Conservation (phyloP, 1,140 invertebrate genomes). For the Drosophila tropicalis region DNA sequence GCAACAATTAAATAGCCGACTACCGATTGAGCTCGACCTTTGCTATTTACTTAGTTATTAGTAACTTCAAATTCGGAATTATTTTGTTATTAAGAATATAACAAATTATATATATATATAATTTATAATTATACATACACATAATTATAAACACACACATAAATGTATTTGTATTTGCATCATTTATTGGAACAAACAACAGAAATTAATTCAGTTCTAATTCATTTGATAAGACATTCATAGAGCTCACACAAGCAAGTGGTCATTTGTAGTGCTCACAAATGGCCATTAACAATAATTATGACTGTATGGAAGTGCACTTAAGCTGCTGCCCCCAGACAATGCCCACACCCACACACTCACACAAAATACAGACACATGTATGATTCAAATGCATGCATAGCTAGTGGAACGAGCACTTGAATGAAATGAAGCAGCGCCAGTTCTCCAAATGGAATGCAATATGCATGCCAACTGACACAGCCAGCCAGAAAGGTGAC, state of each 20-base stretch:
- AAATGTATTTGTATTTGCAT: neutral
- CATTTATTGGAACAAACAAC: neutral
- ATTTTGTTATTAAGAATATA: no score
- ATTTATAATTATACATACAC: no score
- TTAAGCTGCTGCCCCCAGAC: constrained; percentile 46
- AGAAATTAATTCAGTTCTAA: constrained; percentile 5
- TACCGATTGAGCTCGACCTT: no score
- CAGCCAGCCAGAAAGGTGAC: constrained; percentile 5
- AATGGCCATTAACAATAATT: constrained; percentile 80
- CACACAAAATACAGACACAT: neutral
- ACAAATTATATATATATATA: no score
- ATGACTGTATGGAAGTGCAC: constrained; percentile 74
- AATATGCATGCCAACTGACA: constrained; percentile 40
- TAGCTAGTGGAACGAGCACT: constrained; percentile 45
- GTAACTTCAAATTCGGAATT: no score
- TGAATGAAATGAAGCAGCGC: constrained; percentile 19
- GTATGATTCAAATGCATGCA: constrained; percentile 41
- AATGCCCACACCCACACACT: constrained; percentile 14
- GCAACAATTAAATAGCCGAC: no score
- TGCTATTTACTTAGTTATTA: no score
- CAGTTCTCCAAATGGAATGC: constrained; percentile 37
- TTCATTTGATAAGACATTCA: constrained; percentile 1
- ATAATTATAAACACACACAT: no score
- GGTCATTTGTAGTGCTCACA: constrained; percentile 12
- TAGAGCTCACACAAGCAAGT: neutral